Percentiles rank a stretch among this genome's conserved stretches.
phyloP scores from a whole-genome alignment of 2,113 vertebrate species.

The Arvicanthis niloticus region DNA sequence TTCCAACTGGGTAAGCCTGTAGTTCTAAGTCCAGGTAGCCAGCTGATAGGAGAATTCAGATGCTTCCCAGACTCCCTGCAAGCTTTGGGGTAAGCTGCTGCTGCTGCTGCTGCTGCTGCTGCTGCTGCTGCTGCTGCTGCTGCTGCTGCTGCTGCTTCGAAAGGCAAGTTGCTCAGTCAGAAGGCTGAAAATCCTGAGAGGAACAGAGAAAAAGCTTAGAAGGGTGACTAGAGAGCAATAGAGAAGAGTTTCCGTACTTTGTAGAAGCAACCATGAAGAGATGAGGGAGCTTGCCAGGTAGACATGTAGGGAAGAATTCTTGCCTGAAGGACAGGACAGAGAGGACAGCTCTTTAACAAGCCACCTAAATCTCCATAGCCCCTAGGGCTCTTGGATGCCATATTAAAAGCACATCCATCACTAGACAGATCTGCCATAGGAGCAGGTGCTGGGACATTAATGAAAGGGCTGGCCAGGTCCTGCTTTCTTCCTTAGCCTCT shows the following conservation, averaged over 20 bases:
- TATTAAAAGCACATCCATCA: constrained; percentile 5
- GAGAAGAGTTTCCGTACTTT: background rate
- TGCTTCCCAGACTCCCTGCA: background rate
- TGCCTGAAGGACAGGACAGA: background rate
- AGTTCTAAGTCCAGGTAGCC: background rate
- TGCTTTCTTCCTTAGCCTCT: background rate
- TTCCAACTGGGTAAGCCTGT: background rate
- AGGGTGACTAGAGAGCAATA: background rate
- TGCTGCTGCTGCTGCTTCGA: background rate
- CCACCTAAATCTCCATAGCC: background rate
- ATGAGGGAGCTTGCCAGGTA: background rate
- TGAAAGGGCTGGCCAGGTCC: background rate
- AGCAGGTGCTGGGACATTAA: background rate
- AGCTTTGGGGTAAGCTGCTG: background rate
- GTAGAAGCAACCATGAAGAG: background rate
- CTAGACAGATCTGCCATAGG: background rate
- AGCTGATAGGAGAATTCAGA: background rate
- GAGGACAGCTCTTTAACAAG: constrained; percentile 10
- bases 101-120: background rate
- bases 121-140: background rate
- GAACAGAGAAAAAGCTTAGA: background rate
- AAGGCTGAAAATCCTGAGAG: background rate
- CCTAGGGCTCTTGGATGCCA: background rate
- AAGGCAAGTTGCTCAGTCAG: background rate
- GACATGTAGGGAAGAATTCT: background rate